These are phyloP conservation scores for Dromaius novaehollandiae DNA, from an alignment of 2,113 vertebrate species.

Conservation along the genomic window DNA sequence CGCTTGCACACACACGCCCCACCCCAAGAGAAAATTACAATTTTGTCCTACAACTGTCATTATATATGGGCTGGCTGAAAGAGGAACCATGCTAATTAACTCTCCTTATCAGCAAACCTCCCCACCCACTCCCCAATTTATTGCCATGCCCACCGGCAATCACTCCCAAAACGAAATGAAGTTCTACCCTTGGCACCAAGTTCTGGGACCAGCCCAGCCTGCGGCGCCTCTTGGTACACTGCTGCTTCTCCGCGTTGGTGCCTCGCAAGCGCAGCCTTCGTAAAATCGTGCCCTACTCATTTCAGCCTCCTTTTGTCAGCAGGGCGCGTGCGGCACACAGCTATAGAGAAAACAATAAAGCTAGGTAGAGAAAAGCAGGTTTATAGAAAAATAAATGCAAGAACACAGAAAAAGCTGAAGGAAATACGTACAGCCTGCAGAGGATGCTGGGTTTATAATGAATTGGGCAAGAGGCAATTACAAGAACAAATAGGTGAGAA, in stretches of 20 bases:
- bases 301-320: neutral
- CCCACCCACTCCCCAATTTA: neutral
- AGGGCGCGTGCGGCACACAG: neutral
- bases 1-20: too few species aligned
- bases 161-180: neutral
- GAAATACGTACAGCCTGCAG: neutral
- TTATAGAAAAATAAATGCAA: neutral
- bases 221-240: neutral
- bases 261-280: neutral
- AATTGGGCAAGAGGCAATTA: neutral
- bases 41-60: neutral
- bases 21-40: neutral
- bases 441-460: neutral
- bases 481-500: neutral
- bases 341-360: neutral
- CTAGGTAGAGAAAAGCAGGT: neutral
- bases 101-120: neutral
- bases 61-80: neutral
- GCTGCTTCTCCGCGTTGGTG: neutral
- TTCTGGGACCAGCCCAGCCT: neutral
- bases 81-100: neutral
- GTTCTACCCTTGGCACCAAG: neutral
- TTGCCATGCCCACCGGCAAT: neutral
- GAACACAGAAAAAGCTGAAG: neutral
- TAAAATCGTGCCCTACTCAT: neutral